These are phyloP conservation scores for Lanius ludovicianus DNA, from an alignment of 2,113 vertebrate species.

Conservation along the genomic window DNA sequence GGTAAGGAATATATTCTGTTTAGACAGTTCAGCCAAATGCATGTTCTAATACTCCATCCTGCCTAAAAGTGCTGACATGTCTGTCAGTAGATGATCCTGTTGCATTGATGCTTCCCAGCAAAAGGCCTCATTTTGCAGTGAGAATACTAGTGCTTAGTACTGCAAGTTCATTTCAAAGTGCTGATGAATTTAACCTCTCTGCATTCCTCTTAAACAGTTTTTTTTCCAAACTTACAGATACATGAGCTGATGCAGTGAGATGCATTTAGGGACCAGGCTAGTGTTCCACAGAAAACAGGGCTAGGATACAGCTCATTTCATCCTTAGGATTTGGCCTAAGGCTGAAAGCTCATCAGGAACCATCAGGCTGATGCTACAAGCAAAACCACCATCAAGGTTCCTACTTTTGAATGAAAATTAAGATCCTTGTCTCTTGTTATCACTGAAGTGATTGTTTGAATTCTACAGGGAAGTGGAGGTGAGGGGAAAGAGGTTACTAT, in stretches of 20 bases:
- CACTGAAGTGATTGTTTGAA: not conserved
- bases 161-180: constrained; percentile 40
- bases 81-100: constrained; percentile 3
- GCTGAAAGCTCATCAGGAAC: not conserved
- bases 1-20: not conserved
- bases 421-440: not conserved
- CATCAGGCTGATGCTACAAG: not conserved
- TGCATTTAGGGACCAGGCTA: not conserved
- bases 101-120: constrained; percentile 34
- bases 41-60: not conserved
- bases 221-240: not conserved
- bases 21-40: not conserved
- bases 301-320: not conserved
- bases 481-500: not conserved
- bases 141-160: constrained; percentile 16
- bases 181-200: constrained; percentile 3
- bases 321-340: not conserved
- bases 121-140: constrained; percentile 28
- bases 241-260: not conserved
- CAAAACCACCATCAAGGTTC: not conserved
- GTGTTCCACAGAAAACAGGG: not conserved
- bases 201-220: not conserved
- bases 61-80: constrained; percentile 25
- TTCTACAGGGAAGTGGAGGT: not conserved
- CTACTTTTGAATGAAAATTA: not conserved